Evolutionary conservation across 35 echinoderm and acorn worm genomes (phyloP), one percentile per base, ranked within the genome.

Genomic region (Ptychodera flava): DNA sequence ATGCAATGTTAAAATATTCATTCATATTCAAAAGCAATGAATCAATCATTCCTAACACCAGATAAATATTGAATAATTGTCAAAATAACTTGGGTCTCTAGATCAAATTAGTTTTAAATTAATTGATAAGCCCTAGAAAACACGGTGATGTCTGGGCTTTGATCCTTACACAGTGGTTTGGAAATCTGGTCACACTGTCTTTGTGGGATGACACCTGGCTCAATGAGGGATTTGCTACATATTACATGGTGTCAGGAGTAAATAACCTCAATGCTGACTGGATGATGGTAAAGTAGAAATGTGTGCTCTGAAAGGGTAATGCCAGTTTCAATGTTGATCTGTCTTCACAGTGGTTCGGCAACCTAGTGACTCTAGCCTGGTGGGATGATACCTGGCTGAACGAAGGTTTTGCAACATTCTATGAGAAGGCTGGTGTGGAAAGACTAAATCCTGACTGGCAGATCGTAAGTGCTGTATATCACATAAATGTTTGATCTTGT

Each of bases 111-210:
- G n/a, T n/a, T n/a, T n/a, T n/a, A n/a, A n/a, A n/a, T n/a, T n/a
- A n/a, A n/a, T n/a, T n/a, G n/a, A n/a, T n/a, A n/a, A n/a, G n/a
- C n/a, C n/a, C n/a, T n/a, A n/a, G n/a, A n/a, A n/a, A n/a, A n/a
- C n/a, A n/a, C n/a, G n/a, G n/a, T n/a, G n/a, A n/a, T n/a, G n/a
- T n/a, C n/a, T n/a, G n/a, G n/a, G n/a, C n/a, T n/a, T n/a, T n/a
- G n/a, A n/a, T n/a, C n/a, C n/a, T n/a, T n/a, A n/a, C n/a, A n/a
- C 12, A 89, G 87, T 89, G 87, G 87, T 89, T 89, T 76, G 87
- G 87, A 33, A 89, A 89, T 77, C 80, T 89, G 30, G 87, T 89
- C 1, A 89, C 79, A 1, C 80, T 33, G 28, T 1, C 53, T 28
- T 89, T 79, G 87, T 89, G 87, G 87, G 87, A 89, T 76, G 79